These are phyloP conservation scores for Rhamnusium bicolor DNA, from an alignment of 2,888 invertebrate genomes.

Conservation along the genomic window DNA sequence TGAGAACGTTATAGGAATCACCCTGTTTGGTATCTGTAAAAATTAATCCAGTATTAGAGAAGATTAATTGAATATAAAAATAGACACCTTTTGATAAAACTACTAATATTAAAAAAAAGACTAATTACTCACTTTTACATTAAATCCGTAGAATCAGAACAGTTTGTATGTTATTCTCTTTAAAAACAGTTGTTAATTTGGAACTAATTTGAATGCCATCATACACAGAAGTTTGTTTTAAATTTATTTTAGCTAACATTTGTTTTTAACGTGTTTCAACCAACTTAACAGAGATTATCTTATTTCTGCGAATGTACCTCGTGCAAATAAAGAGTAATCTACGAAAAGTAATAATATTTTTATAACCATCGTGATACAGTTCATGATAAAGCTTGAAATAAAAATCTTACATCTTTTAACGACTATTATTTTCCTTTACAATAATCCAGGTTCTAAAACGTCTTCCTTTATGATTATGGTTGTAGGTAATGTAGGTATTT, in stretches of 20 bases:
- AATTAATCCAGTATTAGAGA: too few species aligned
- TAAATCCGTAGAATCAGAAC: background rate
- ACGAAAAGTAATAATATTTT: constrained; percentile 25
- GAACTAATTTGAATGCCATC: constrained; percentile 18
- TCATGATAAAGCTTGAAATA: constrained; percentile 16
- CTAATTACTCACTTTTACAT: too few species aligned
- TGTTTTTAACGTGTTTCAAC: constrained; percentile 12
- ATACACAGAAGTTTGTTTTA: constrained; percentile 21
- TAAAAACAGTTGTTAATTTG: background rate
- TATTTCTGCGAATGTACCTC: background rate
- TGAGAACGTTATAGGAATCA: too few species aligned
- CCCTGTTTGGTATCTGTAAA: too few species aligned
- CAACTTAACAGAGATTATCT: constrained; percentile 11
- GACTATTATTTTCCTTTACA: constrained; percentile 14
- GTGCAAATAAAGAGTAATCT: constrained; percentile 14
- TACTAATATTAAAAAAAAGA: background rate
- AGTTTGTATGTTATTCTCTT: background rate
- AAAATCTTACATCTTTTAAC: constrained; percentile 24
- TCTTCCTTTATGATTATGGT: constrained; percentile 11
- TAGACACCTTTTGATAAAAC: too few species aligned
- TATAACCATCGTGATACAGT: constrained; percentile 8
- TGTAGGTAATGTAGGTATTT: too few species aligned
- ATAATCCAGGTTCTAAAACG: constrained; percentile 4
- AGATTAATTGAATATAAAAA: too few species aligned
- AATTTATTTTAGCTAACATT: constrained; percentile 3